phyloP scores from a whole-genome alignment of 2,113 vertebrate genomes.

The Anguilla japonica region DNA sequence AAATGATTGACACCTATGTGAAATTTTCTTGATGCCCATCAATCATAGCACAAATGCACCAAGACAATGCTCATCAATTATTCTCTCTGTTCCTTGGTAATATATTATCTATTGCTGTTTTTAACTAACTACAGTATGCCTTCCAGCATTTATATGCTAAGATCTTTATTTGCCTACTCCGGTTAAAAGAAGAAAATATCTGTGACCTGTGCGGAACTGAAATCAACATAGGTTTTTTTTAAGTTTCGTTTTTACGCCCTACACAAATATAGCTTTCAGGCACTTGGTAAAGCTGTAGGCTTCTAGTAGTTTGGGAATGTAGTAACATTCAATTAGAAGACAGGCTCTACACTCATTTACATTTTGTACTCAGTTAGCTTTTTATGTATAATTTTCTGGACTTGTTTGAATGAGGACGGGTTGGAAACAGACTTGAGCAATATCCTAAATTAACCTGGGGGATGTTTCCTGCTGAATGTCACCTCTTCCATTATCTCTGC shows the following conservation, averaged over 20 bases:
- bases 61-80: constrained; percentile 13
- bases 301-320: not conserved
- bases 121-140: not conserved
- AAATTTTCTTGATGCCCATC: constrained; percentile 13
- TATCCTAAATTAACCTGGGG: constrained; percentile 24
- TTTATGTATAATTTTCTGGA: constrained; percentile 12
- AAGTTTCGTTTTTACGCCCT: not conserved
- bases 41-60: constrained; percentile 14
- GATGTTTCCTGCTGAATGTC: constrained; percentile 19
- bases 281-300: not conserved
- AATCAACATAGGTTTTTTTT: not conserved
- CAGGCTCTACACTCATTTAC: not conserved
- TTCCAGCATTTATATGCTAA: not conserved
- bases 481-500: constrained; percentile 17
- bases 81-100: constrained; percentile 32
- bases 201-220: not conserved
- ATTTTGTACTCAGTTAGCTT: constrained; percentile 17
- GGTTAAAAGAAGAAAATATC: not conserved
- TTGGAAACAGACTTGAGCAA: constrained; percentile 32
- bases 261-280: not conserved
- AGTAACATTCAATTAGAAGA: not conserved
- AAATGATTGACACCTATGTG: constrained; percentile 31
- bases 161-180: not conserved
- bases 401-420: constrained; percentile 14
- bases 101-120: not conserved